Conservation (phyloP, 2,113 vertebrate genomes). For the Bagarius yarrelli region DNA sequence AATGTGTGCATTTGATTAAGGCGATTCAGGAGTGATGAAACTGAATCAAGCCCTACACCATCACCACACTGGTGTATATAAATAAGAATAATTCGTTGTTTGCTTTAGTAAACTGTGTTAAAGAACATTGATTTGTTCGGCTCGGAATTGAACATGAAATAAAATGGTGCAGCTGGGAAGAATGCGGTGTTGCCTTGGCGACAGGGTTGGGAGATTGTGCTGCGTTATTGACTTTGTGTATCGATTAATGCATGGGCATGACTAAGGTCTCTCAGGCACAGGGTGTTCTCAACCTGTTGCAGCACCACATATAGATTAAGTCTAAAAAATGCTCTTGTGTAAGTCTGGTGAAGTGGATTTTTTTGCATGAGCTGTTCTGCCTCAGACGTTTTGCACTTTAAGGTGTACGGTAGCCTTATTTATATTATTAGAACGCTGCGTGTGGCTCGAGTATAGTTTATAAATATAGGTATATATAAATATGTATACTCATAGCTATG, state of each 20-base stretch:
- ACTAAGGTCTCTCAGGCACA: not conserved
- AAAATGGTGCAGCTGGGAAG: not conserved
- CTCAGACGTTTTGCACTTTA: not conserved
- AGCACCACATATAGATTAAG: not conserved
- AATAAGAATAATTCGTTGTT: not conserved
- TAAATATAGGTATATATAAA: too few species aligned
- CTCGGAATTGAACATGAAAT: not conserved
- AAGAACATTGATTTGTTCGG: slow-evolving; percentile 7
- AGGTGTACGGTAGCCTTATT: not conserved
- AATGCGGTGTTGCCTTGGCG: slow-evolving; percentile 2
- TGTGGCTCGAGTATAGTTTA: not conserved
- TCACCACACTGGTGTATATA: not conserved
- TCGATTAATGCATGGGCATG: not conserved
- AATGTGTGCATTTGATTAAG: not conserved
- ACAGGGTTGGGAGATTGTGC: not conserved
- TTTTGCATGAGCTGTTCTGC: not conserved
- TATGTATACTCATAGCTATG: not conserved
- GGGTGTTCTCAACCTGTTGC: not conserved
- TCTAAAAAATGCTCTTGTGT: not conserved
- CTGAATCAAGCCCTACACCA: not conserved
- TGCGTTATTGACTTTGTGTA: slow-evolving; percentile 21
- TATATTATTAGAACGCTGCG: not conserved
- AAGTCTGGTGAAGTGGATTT: not conserved
- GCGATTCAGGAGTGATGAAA: not conserved
- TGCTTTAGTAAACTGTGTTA: not conserved